Evolutionary conservation across 2,113 vertebrate species (phyloP), one percentile per base, ranked within the genome.

Genomic region (Sialia sialis): DNA sequence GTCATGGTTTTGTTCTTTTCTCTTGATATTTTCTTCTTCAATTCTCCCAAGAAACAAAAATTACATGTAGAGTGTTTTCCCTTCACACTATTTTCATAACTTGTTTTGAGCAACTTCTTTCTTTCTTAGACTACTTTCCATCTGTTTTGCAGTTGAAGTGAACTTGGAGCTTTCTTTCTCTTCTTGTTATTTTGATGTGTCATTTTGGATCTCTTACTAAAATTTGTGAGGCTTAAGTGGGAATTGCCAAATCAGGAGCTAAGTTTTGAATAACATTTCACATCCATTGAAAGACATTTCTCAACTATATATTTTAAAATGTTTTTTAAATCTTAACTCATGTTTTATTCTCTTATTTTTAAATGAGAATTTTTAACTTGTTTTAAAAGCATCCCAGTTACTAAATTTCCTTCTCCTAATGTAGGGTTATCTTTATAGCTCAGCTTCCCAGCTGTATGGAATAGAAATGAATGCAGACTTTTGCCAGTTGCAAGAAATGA

Each of bases 401-500:
- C 93, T 95, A 75, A 62, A 32, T 97, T 72, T 97, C 83, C 52
- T 95, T 89, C 92, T 95, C 80, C 69, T 96, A 55, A 95, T 97
- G 62, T 91, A 99, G 99, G 99, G 98, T 55, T 98, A 98, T 78
- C 96, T 99, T 93, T 99, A 98, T 96, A 99, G 99, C 94, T 98
- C 99, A 55, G 98, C 99, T 63, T 94, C 97, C 38, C 98, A 96
- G 38, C 97, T 99, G 2, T 90, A 97, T 30, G 99, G 99, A 68
- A 97, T 99, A 92, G 99, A 99, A 98, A 96, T 99, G 80, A 99
- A 97, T 94, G 97, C 97, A 94, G 98, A 99, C 21, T 99, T 99
- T 87, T 98, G 98, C 94, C 94, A 97, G 26, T 98, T 99, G 92
- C 99, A 99, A 95, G 98, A 98, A 90, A 96, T 98, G 70, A 90